These are phyloP conservation scores for Prionailurus viverrinus DNA, from an alignment of 2,113 vertebrate genomes.

Conservation along the genomic window DNA sequence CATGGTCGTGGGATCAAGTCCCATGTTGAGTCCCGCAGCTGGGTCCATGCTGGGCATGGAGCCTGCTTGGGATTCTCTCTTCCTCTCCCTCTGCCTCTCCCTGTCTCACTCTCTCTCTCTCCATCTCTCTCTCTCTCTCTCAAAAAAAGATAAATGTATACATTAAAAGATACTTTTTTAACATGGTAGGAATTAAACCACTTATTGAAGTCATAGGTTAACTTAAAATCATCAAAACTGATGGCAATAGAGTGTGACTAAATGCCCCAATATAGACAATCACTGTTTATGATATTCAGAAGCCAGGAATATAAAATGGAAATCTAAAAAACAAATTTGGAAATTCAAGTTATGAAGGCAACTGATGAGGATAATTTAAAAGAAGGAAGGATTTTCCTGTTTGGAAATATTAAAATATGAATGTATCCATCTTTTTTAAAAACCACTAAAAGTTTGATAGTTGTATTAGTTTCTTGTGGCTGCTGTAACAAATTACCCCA, in stretches of 20 bases:
- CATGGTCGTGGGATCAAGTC: too few species aligned
- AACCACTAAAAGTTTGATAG: background rate
- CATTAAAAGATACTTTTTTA: background rate
- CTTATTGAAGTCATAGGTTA: background rate
- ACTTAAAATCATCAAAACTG: background rate
- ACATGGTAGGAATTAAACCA: constrained; percentile 36
- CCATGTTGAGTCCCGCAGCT: too few species aligned
- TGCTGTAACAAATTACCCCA: background rate
- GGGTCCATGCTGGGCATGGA: too few species aligned
- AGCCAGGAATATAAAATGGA: background rate
- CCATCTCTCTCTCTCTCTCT: too few species aligned
- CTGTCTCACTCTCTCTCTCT: too few species aligned
- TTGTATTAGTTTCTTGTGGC: background rate
- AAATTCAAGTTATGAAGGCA: constrained; percentile 39
- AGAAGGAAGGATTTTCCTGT: background rate
- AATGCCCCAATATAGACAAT: background rate
- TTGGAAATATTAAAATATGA: constrained; percentile 25
- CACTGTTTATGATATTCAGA: background rate
- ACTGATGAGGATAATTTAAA: background rate
- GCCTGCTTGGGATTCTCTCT: too few species aligned
- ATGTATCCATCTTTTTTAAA: background rate
- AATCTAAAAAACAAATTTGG: background rate
- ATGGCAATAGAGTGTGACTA: background rate
- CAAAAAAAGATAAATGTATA: background rate
- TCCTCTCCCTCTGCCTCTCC: too few species aligned